phyloP scores from a whole-genome alignment of 2,888 invertebrate species.

The Cephus pygmeus region DNA sequence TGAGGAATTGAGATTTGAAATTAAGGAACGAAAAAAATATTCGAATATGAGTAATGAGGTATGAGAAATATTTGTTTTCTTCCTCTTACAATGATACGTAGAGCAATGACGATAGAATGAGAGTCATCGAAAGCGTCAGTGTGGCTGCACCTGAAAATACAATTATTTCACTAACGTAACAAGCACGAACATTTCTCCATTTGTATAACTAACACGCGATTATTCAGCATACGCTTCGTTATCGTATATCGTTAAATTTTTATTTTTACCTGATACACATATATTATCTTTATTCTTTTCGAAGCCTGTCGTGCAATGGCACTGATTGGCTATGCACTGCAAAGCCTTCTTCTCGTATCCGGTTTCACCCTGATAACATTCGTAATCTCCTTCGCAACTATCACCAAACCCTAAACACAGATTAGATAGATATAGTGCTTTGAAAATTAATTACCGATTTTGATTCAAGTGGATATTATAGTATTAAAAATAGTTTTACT shows the following conservation, averaged over 20 bases:
- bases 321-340: conserved; percentile 30
- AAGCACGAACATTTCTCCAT: not conserved
- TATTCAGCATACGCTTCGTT: not conserved
- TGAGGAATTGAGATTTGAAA: not conserved
- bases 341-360: conserved; percentile 17
- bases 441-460: not conserved
- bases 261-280: conserved; percentile 10
- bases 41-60: not conserved
- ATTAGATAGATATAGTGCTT: not conserved
- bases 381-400: conserved; percentile 31
- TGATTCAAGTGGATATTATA: not conserved
- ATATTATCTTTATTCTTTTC: conserved; percentile 13
- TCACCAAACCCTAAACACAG: conserved; percentile 33
- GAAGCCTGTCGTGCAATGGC: conserved; percentile 36
- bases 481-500: conserved; percentile 20
- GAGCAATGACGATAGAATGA: not conserved
- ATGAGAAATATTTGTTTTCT: not conserved
- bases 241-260: not conserved
- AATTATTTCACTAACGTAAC: not conserved
- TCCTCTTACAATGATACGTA: not conserved
- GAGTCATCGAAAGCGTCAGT: not conserved
- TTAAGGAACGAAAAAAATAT: not conserved
- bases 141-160: not conserved
- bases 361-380: conserved; percentile 39
- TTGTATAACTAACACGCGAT: not conserved